phyloP scores from a whole-genome alignment of 2,797 vertebrate genomes.

The Peromyscus attwateri region DNA sequence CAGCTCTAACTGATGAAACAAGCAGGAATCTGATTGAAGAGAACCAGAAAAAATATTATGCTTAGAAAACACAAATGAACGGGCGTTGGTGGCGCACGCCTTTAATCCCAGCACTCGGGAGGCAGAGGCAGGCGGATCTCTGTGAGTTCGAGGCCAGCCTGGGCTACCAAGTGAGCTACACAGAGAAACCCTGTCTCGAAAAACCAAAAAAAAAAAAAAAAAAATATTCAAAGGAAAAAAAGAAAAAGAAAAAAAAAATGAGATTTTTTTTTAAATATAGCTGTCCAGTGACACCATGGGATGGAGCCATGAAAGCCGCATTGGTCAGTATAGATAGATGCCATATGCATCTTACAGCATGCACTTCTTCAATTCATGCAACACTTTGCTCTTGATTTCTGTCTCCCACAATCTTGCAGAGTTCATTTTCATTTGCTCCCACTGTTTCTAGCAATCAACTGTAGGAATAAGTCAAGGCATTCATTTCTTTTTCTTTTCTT shows the following conservation, averaged over 20 bases:
- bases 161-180: no score
- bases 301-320: background rate
- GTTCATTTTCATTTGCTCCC: background rate
- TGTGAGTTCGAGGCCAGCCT: no score
- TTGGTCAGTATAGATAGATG: background rate
- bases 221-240: no score
- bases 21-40: background rate
- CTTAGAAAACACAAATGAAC: background rate
- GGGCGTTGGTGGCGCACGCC: no score
- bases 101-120: no score
- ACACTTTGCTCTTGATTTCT: background rate
- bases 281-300: background rate
- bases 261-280: background rate
- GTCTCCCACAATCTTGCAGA: background rate
- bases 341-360: background rate
- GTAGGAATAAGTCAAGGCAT: background rate
- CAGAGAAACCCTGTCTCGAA: no score
- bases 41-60: background rate
- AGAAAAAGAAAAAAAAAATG: background rate
- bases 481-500: background rate
- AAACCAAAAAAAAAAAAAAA: no score
- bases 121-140: no score
- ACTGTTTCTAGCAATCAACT: background rate
- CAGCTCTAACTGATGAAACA: background rate
- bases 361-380: background rate